Conservation (phyloP, 1,140 invertebrate genomes). For the Paraescarpia echinospica region DNA sequence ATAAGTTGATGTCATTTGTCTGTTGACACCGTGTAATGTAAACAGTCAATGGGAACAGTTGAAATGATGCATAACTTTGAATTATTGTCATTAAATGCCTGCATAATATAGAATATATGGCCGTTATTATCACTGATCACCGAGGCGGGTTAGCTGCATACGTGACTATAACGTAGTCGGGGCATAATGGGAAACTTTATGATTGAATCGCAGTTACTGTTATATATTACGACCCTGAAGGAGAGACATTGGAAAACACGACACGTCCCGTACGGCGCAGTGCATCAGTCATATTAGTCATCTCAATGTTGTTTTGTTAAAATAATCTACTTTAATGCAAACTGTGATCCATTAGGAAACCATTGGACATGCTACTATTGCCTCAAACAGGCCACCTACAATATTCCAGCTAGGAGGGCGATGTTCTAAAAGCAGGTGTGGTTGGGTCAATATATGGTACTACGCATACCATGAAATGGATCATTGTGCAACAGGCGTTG, state of each 20-base stretch:
- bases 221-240: neutral
- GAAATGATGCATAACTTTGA: neutral
- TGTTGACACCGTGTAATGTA: neutral
- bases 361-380: too few relatives aligned
- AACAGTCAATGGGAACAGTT: neutral
- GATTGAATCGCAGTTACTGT: neutral
- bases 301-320: neutral
- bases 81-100: neutral
- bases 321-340: neutral
- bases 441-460: too few relatives aligned
- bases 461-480: too few relatives aligned
- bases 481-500: too few relatives aligned
- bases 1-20: neutral
- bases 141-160: neutral
- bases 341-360: too few relatives aligned
- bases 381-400: too few relatives aligned
- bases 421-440: too few relatives aligned
- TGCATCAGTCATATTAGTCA: neutral
- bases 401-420: too few relatives aligned
- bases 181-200: neutral
- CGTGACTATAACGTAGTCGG: neutral
- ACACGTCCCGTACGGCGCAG: neutral
- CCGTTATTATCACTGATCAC: neutral
- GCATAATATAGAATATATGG: neutral
- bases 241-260: neutral